Evolutionary conservation across 2,113 vertebrate species (phyloP).

Genomic region (Notarius quadriscutis): DNA sequence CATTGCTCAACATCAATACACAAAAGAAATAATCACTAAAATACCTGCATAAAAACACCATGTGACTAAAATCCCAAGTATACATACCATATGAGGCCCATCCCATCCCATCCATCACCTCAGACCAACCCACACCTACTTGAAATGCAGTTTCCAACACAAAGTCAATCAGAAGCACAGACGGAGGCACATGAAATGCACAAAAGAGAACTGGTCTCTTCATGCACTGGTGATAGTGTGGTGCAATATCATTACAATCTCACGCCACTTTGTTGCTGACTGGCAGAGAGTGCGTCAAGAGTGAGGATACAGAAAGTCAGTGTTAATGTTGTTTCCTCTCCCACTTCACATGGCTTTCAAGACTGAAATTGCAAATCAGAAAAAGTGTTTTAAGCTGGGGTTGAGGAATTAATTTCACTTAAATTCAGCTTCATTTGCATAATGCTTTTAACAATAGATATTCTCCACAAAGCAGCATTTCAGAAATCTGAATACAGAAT

Average conservation of each 20-base stretch:
- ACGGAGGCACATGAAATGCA: background rate
- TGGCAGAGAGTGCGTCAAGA: background rate
- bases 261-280: background rate
- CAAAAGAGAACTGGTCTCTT: background rate
- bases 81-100: background rate
- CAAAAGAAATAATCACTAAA: background rate
- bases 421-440: background rate
- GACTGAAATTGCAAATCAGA: background rate
- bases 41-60: background rate
- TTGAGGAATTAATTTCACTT: background rate
- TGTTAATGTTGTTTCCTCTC: background rate
- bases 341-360: background rate
- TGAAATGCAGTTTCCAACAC: background rate
- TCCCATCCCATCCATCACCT: background rate
- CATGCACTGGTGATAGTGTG: background rate
- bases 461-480: background rate
- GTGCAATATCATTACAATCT: conserved; percentile 7
- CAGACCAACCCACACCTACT: background rate
- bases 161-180: background rate
- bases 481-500: background rate
- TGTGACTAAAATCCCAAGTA: background rate
- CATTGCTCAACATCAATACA: background rate
- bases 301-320: background rate
- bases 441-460: background rate
- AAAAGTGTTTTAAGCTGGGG: background rate